Percentiles rank a stretch among this genome's conserved stretches.
Conservation (phyloP, 2,113 vertebrate genomes). For the Thamnophis sirtalis region DNA sequence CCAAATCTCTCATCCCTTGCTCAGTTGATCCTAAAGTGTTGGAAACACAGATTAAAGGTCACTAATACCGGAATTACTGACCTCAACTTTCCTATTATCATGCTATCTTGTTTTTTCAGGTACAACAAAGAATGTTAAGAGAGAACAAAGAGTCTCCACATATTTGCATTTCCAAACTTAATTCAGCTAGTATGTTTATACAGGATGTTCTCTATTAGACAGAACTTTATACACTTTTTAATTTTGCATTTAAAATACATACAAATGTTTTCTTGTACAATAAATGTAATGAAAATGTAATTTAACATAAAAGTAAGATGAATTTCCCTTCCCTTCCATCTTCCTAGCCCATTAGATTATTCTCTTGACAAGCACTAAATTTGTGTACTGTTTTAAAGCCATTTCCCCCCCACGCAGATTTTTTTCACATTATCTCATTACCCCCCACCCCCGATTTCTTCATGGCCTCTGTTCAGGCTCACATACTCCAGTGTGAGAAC, state of each 20-base stretch:
- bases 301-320: not conserved
- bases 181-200: not conserved
- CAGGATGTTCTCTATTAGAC: not conserved
- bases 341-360: not conserved
- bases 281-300: not conserved
- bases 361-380: not conserved
- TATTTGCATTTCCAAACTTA: not conserved
- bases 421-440: not conserved
- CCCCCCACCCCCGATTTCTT: not conserved
- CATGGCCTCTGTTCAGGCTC: not conserved
- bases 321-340: not conserved
- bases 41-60: not conserved
- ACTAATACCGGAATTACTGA: not conserved
- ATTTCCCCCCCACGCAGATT: rapidly evolving
- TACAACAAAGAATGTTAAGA: not conserved
- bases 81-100: not conserved
- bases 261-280: not conserved
- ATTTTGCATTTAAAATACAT: not conserved
- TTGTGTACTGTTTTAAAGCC: not conserved
- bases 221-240: not conserved
- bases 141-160: not conserved
- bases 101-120: not conserved
- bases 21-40: not conserved
- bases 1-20: not conserved
- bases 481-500: not conserved